Conservation (phyloP, 2,113 vertebrate species). For the Silurus asotus region DNA sequence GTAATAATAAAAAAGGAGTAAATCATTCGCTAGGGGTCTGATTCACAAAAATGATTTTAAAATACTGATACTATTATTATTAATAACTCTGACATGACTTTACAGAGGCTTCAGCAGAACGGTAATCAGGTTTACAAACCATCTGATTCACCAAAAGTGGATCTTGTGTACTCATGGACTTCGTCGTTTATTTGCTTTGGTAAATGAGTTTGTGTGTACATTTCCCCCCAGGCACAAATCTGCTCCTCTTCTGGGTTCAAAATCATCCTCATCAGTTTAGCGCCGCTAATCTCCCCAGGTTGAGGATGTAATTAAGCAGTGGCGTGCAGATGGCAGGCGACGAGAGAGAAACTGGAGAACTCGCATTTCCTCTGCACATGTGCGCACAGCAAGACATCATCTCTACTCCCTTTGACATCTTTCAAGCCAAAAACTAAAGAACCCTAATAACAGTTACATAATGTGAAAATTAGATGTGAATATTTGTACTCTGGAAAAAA, state of each 20-base stretch:
- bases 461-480: too few species aligned
- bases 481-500: too few species aligned
- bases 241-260: constrained; percentile 14
- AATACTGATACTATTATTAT: neutral
- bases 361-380: neutral
- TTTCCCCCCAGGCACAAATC: constrained; percentile 16
- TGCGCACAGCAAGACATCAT: neutral
- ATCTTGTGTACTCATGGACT: neutral
- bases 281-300: constrained; percentile 28
- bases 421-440: neutral
- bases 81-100: neutral
- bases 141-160: neutral
- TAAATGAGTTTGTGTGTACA: constrained; percentile 10
- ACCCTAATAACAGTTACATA: too few species aligned
- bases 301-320: constrained; percentile 16
- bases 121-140: neutral
- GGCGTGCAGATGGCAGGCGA: constrained; percentile 5
- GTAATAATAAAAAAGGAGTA: neutral
- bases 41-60: neutral
- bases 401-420: neutral
- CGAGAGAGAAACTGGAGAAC: neutral
- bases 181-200: neutral
- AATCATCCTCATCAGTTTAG: constrained; percentile 27
- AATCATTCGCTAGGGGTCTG: neutral
- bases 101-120: neutral